Conservation (phyloP, 2,888 invertebrate genomes). For the Margaritifera margaritifera region DNA sequence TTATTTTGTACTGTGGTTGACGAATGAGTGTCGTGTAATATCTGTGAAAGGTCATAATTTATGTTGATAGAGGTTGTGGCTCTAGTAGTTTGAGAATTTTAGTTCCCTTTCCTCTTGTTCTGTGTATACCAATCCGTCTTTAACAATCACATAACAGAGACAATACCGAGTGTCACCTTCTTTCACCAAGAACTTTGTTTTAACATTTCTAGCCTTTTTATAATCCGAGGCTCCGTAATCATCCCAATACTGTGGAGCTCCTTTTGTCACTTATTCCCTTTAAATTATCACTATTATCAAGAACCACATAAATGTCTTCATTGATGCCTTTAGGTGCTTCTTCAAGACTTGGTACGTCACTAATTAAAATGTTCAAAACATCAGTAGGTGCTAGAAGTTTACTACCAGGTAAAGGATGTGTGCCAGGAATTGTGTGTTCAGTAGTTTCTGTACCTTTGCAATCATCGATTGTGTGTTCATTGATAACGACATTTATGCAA, state of each 20-base stretch:
- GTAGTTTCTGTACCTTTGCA: too few species aligned
- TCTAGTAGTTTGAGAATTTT: background rate
- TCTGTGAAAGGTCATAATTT: too few species aligned
- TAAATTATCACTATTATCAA: too few species aligned
- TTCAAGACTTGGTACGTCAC: background rate
- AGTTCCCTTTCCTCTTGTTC: constrained; percentile 1
- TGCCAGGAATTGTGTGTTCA: too few species aligned
- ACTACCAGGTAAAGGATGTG: constrained; percentile 2
- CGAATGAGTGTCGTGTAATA: background rate
- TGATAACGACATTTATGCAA: too few species aligned
- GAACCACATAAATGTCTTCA: too few species aligned
- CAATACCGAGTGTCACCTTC: background rate
- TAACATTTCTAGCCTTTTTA: background rate
- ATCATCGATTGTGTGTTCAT: too few species aligned
- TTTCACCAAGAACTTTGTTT: background rate
- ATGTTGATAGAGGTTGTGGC: too few species aligned
- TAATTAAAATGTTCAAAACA: background rate
- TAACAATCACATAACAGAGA: background rate
- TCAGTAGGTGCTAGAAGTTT: background rate
- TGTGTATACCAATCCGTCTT: too few species aligned
- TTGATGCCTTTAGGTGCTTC: background rate
- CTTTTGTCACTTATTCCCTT: background rate
- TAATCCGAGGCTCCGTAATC: constrained; percentile 1
- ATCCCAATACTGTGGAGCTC: background rate
- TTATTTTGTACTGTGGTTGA: background rate